Conservation (phyloP, 1,140 invertebrate genomes). For the Diabrotica undecimpunctata region DNA sequence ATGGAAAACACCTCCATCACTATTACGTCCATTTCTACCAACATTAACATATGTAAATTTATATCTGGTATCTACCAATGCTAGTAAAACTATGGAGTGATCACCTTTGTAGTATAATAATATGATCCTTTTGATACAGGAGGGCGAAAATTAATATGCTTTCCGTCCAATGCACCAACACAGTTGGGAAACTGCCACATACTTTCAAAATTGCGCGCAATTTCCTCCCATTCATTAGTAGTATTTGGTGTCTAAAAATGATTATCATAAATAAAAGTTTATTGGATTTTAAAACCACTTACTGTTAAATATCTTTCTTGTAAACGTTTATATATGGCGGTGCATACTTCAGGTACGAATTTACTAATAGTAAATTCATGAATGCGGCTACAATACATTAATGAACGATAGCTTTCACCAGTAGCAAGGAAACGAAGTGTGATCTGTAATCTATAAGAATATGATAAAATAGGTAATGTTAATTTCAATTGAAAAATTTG, state of each 20-base stretch:
- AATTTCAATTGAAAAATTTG: neutral
- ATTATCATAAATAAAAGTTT: neutral
- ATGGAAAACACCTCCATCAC: slow-evolving; percentile 18
- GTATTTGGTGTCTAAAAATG: neutral
- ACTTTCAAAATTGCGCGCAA: neutral
- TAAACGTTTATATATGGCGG: neutral
- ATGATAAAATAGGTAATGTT: neutral
- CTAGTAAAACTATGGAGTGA: slow-evolving; percentile 53
- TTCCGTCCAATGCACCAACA: slow-evolving; percentile 22
- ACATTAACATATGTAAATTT: slow-evolving; percentile 49
- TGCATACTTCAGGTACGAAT: neutral
- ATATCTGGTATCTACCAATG: slow-evolving; percentile 51
- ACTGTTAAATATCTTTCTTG: neutral
- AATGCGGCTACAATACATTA: neutral
- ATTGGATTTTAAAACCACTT: neutral
- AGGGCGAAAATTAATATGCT: slow-evolving; percentile 17
- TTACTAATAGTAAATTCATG: neutral
- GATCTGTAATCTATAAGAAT: neutral
- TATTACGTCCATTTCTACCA: slow-evolving; percentile 48
- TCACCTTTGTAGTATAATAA: slow-evolving; percentile 53
- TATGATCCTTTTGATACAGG: slow-evolving; percentile 37
- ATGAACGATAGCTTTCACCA: neutral
- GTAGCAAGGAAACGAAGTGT: neutral
- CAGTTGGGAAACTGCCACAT: slow-evolving; percentile 20
- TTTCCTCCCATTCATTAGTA: neutral